These are phyloP conservation scores for Hermaeophaga mercurialis DNA, from an alignment of 2,888 invertebrate species.

Conservation along the genomic window DNA sequence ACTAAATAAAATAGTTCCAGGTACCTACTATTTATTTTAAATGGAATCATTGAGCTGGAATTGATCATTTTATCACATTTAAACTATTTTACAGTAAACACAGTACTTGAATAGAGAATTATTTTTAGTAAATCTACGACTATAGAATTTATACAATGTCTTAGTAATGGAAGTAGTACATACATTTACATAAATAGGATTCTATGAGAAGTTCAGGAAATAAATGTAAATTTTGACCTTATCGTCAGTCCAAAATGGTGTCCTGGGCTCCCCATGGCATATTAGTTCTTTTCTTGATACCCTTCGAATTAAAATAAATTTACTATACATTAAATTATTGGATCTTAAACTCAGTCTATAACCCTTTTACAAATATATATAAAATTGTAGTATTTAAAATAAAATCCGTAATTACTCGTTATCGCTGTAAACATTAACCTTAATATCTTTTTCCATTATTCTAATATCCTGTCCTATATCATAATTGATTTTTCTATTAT, in stretches of 20 bases:
- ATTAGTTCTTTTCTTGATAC: not conserved
- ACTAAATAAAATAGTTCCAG: not conserved
- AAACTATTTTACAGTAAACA: not conserved
- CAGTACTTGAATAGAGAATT: too few relatives aligned
- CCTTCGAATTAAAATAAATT: not conserved
- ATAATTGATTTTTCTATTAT: constrained; percentile 36
- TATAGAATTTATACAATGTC: too few relatives aligned
- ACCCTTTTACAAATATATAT: too few relatives aligned
- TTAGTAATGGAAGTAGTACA: too few relatives aligned
- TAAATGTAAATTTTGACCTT: not conserved
- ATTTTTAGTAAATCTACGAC: too few relatives aligned
- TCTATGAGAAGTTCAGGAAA: not conserved
- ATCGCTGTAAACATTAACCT: constrained; percentile 48
- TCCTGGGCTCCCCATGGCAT: too few relatives aligned
- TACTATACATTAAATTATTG: too few relatives aligned
- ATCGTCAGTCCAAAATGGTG: not conserved
- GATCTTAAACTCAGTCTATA: too few relatives aligned
- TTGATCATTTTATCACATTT: constrained; percentile 6
- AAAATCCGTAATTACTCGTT: constrained; percentile 25
- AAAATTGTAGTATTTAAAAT: too few relatives aligned
- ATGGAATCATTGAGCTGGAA: constrained; percentile 5
- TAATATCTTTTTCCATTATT: constrained; percentile 48
- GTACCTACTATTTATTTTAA: not conserved
- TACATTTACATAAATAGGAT: too few relatives aligned
- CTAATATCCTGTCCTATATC: constrained; percentile 46